These are phyloP conservation scores for Morpho achilles DNA, from an alignment of 2,888 invertebrate genomes.

Conservation along the genomic window DNA sequence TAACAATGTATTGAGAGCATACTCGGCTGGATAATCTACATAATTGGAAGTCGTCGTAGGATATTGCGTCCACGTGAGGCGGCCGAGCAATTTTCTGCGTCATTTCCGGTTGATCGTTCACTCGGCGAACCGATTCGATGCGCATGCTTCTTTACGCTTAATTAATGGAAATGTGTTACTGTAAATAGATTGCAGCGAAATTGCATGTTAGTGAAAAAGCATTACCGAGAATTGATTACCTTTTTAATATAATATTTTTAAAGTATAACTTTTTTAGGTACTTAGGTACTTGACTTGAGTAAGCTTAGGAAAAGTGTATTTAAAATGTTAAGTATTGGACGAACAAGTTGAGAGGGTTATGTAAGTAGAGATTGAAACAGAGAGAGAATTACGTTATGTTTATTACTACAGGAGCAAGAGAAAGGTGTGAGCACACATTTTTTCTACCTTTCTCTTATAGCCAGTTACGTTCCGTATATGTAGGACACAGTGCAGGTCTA, in stretches of 20 bases:
- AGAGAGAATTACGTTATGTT: too few species aligned
- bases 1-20: slow-evolving; percentile 58
- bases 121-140: slow-evolving; percentile 49
- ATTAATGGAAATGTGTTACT: slow-evolving; percentile 47
- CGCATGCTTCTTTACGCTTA: slow-evolving; percentile 50
- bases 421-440: too few species aligned
- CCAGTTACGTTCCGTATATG: too few species aligned
- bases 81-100: slow-evolving; percentile 75
- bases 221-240: slow-evolving; percentile 1
- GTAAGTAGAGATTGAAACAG: too few species aligned
- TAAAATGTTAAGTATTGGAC: too few species aligned
- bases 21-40: slow-evolving; percentile 68
- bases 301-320: too few species aligned
- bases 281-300: too few species aligned
- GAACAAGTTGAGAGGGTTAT: too few species aligned
- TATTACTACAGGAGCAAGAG: too few species aligned
- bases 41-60: slow-evolving; percentile 74
- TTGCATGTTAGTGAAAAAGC: slow-evolving; percentile 19
- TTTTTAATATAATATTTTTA: background rate
- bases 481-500: too few species aligned
- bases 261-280: background rate
- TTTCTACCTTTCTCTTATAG: too few species aligned
- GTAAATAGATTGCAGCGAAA: slow-evolving; percentile 31
- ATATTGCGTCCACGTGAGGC: slow-evolving; percentile 74
- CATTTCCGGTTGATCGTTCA: slow-evolving; percentile 71